Base-by-base conservation (phyloP, 2,113 vertebrate species). In the Tichodroma muraria region DNA sequence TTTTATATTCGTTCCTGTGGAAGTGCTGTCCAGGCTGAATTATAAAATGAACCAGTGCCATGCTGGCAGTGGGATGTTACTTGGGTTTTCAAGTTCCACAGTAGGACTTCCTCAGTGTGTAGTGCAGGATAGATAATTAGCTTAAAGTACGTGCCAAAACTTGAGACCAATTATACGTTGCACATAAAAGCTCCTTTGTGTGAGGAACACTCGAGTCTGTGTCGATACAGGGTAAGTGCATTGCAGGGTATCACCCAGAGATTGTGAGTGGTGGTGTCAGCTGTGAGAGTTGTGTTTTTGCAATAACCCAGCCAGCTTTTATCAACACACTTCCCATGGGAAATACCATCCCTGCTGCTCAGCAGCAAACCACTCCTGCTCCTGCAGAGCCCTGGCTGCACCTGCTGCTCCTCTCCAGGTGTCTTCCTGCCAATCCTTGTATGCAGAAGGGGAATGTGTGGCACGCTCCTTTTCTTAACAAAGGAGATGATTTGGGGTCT, bases 1-100 rank as follows among this genome's bases (percentile, higher is more conserved):
- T 94, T 90, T 82, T 71, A 52, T 77, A 66, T 93, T 94, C 4
- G 2, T 72, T 91, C 72, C 91, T 68, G 35, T 83, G 85, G 69
- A 94, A 94, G 80, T 45, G 64, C 76, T 94, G 85, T 93, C 91
- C 91, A 71, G 91, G 79, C 45, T 75, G 88, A 93, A 88, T 93
- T 78, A 63, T 56, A 78, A 95, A 93, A 64, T 53, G 72, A 95
- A 91, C 59, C 60, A 45, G 22, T 84, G 80, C 79, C 49, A 4
- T 44, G 85, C 82, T 91, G 93, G 82, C 79, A 90, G 27, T 68
- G 31, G 64, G 68, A 49, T 28, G 15, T 63, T 88, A 49, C 69
- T 88, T 80, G 85, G 49, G 40, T 88, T 96, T 94, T 89, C 60
- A 83, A 33, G 77, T 71, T 56, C 60, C 44, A 13, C 28, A 8